Base-by-base conservation (phyloP, 2,113 vertebrate species). In the Semnornis frantzii region DNA sequence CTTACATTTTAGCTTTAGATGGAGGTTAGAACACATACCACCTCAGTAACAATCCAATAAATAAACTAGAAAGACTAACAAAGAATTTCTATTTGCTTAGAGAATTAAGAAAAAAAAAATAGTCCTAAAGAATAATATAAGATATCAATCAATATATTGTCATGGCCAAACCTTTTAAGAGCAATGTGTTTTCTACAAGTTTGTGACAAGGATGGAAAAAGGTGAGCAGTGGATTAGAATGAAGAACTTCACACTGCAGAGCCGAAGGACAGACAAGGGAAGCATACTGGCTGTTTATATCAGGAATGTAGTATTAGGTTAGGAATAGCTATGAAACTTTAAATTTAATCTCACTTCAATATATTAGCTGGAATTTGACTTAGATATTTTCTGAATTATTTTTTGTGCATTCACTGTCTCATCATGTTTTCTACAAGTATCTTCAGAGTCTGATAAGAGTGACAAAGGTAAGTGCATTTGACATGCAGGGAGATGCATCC, bases 211-310 rank as follows among this genome's bases (percentile, higher is more conserved):
- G 30, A 28, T 8, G 50, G 34, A 33, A 60, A 58, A 60, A 68
- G 17, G 15, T 66, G 68, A 46, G n/a, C 12, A 37, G 16, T 33
- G 23, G 6, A 11, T 42, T 72, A 52, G 10, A 44, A n/a, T 76
- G 5, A 71, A 1, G 5, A 71, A 1, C 20, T 64, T 50, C 18
- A n/a, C 46, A 5, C 23, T 68, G 46, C 10, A 52, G 58, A 64
- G 4, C 1, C 39, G 18, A 91, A 83, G 46, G 55, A 48, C n/a
- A 59, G 17, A 71, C 15, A n/a, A 44, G 27, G 12, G 31, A 91
- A 75, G 14, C 0, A 0, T 89, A 68, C 6, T 3, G 1, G 7
- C 31, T 68, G 5, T 64, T 84, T 81, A n/a, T 37, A 39, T 31
- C 15, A 59, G 25, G 30, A 77, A 91, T 28, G 8, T 30, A 39